phyloP scores from a whole-genome alignment of 2,888 invertebrate genomes.

The Alsophila aescularia region DNA sequence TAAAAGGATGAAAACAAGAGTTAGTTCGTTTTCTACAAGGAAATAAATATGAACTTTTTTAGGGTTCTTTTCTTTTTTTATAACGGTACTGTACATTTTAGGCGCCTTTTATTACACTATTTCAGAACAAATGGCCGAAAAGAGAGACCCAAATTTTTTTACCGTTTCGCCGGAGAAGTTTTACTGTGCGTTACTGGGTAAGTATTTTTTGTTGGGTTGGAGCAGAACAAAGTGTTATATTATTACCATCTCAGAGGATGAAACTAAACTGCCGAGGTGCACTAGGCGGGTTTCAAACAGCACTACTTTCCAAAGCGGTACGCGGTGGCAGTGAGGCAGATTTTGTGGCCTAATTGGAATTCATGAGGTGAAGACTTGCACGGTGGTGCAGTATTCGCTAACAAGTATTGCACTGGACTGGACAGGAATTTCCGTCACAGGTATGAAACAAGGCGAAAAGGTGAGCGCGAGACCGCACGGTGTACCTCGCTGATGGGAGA shows the following conservation, averaged over 20 bases:
- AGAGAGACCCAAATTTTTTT: conserved; percentile 41
- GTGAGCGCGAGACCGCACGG: no score
- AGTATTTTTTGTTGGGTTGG: conserved; percentile 35
- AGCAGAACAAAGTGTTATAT: conserved; percentile 30
- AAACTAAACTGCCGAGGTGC: conserved; percentile 3
- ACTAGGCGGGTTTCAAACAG: no score
- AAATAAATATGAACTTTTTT: conserved; percentile 75
- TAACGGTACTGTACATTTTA: conserved; percentile 59
- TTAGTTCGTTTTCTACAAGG: conserved; percentile 75
- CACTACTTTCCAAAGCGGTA: no score
- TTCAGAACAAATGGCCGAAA: conserved; percentile 38
- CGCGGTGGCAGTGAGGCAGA: no score
- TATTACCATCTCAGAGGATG: conserved; percentile 12
- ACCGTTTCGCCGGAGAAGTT: conserved; percentile 40
- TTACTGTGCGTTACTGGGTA: conserved; percentile 38
- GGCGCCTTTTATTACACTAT: conserved; percentile 53
- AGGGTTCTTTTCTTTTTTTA: conserved; percentile 58
- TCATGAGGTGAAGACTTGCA: no score
- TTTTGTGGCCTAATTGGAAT: no score
- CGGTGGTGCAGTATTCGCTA: no score
- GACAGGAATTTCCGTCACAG: no score
- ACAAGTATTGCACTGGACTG: no score
- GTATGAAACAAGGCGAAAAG: no score
- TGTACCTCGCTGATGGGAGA: no score
- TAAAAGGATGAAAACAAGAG: conserved; percentile 82